Percentiles rank a stretch among this genome's conserved stretches.
phyloP scores from a whole-genome alignment of 2,797 vertebrate genomes.

The Bovichtus diacanthus region DNA sequence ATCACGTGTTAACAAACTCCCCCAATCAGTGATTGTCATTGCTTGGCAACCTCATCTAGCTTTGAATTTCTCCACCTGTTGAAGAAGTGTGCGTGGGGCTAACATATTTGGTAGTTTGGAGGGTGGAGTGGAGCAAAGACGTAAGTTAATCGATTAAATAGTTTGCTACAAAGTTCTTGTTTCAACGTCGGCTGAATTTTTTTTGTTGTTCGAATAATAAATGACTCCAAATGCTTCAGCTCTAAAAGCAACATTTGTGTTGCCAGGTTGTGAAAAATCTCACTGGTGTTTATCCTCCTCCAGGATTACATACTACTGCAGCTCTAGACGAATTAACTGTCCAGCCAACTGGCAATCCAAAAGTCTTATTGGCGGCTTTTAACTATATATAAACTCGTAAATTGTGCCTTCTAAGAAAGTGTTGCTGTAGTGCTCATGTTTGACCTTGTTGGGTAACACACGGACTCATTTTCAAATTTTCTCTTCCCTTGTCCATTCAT shows the following conservation, averaged over 20 bases:
- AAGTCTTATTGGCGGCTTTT: no score
- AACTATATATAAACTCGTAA: no score
- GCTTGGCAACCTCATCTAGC: not conserved
- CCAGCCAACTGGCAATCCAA: no score
- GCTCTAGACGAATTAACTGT: no score
- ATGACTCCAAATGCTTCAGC: no score
- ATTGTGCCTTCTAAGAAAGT: not conserved
- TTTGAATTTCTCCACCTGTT: not conserved
- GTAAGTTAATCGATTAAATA: not conserved
- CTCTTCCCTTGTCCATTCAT: slow-evolving; percentile 1
- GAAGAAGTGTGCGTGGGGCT: accelerated
- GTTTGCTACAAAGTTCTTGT: not conserved
- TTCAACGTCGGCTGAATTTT: not conserved
- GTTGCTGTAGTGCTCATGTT: not conserved
- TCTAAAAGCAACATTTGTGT: no score
- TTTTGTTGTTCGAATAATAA: no score
- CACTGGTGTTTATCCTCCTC: no score
- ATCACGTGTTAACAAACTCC: not conserved
- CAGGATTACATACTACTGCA: no score
- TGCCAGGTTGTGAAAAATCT: no score
- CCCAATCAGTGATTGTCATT: not conserved
- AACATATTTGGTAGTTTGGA: not conserved
- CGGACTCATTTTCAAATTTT: slow-evolving; percentile 36
- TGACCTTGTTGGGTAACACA: slow-evolving; percentile 19
- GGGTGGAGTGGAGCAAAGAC: not conserved